Percentiles rank a stretch among this genome's conserved stretches.
These are phyloP conservation scores for Sinodicranocentrus sp. DNA, from an alignment of 2,888 invertebrate genomes.

Conservation along the genomic window DNA sequence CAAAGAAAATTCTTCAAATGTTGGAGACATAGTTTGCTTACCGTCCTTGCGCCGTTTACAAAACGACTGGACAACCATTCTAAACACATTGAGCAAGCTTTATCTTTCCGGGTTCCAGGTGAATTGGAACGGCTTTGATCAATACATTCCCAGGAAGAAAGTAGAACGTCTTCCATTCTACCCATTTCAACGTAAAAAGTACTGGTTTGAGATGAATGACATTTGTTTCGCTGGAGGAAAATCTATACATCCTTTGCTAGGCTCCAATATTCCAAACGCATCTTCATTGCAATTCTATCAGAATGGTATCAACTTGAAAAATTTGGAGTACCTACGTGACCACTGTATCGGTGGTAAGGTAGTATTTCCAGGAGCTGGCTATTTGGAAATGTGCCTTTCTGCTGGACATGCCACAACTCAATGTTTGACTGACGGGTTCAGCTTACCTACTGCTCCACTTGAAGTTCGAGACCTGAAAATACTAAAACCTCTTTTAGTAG, in stretches of 20 bases:
- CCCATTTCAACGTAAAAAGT: constrained; percentile 55
- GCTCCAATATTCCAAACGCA: constrained; percentile 39
- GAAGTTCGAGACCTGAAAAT: constrained; percentile 47
- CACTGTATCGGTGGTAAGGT: constrained; percentile 41
- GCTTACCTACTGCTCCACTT: constrained; percentile 27
- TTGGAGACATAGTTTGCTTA: not conserved
- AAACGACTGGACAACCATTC: constrained; percentile 25
- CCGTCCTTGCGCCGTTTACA: constrained; percentile 33
- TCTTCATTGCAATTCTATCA: constrained; percentile 36
- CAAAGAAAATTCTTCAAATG: not conserved
- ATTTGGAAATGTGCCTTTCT: constrained; percentile 53
- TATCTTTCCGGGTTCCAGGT: constrained; percentile 37
- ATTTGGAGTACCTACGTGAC: constrained; percentile 40
- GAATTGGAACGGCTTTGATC: constrained; percentile 55
- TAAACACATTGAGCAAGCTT: constrained; percentile 27
- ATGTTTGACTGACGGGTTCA: constrained; percentile 22
- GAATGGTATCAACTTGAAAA: constrained; percentile 14
- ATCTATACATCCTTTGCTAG: constrained; percentile 50
- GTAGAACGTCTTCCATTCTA: constrained; percentile 37
- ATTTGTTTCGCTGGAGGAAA: not conserved
- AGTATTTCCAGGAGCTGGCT: constrained; percentile 52
- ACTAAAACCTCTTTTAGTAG: constrained; percentile 31
- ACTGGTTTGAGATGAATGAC: constrained; percentile 27
- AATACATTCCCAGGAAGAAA: not conserved
- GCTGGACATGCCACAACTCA: constrained; percentile 42